Base-by-base conservation (phyloP, 1,140 invertebrate genomes). In the Callitettix versicolor region DNA sequence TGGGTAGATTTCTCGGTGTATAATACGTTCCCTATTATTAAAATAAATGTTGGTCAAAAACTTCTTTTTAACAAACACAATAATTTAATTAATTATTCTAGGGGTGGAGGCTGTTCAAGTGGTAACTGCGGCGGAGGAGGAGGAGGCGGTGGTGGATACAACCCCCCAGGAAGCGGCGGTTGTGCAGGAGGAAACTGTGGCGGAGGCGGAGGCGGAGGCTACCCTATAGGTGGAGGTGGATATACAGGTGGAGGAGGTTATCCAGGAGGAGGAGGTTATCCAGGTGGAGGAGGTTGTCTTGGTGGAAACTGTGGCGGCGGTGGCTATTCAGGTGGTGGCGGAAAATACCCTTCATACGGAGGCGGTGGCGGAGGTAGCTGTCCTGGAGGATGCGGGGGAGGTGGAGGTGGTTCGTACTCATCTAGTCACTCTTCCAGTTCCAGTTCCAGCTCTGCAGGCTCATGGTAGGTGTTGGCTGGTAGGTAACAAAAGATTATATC, bases 141-240 rank as follows among this genome's bases (percentile, higher is more conserved):
- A 17, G 38, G 51, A n/a, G 38, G 51, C 24, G 20, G 34, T 33
- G 40, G 51, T 21, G 50, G 50, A 15, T 17, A 33, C 33, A 40
- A 36, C 18, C 14, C 14, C 5, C 18, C 34, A 41, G 51, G 51
- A 6, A 36, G 51, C 41, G 22, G 51, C 22, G 44, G 42, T 9
- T 44, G 12, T 20, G 12, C 6, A 14, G 42, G 34, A n/a, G 30
- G 49, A 15, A 11, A 20, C 26, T 6, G 24, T 15, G 51, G 50
- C 11, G 33, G 36, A 15, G 15, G 20, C 14, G 42, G 42, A 17
- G 42, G 42, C 11, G 42, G 42, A 4, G 42, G 40, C 40, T 41
- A 41, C 40, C 5, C n/a, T 41, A 3, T 9, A 30, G 9, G 26
- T 30, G n/a, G n/a, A n/a, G n/a, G n/a, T n/a, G n/a, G n/a, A 9